phyloP scores from a whole-genome alignment of 2,888 invertebrate genomes.

The Taphrorychus bicolor region DNA sequence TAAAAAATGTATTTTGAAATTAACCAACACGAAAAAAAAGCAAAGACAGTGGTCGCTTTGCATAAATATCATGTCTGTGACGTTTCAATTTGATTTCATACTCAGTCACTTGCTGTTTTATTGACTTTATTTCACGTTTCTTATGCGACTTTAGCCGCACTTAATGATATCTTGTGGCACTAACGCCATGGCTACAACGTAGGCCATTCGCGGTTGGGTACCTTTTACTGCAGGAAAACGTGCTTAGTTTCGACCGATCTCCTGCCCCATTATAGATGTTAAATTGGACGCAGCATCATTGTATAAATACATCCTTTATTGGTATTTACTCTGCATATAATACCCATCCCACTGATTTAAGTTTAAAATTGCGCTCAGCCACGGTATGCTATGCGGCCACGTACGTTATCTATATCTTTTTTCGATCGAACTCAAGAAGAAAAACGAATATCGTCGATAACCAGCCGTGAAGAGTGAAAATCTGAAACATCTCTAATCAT shows the following conservation, averaged over 20 bases:
- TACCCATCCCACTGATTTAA: background rate
- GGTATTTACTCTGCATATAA: slow-evolving; percentile 31
- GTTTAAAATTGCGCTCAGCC: background rate
- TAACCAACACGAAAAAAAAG: slow-evolving; percentile 15
- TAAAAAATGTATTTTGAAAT: slow-evolving; percentile 4
- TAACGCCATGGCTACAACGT: slow-evolving; percentile 51
- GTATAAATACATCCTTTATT: slow-evolving; percentile 38
- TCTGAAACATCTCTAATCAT: slow-evolving; percentile 21
- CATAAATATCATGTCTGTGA: slow-evolving; percentile 51
- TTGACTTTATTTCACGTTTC: slow-evolving; percentile 58
- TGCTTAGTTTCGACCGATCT: slow-evolving; percentile 52
- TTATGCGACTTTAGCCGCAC: slow-evolving; percentile 54
- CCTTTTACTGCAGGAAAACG: slow-evolving; percentile 51
- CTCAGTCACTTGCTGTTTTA: slow-evolving; percentile 60
- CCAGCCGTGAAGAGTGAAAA: background rate
- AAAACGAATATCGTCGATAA: background rate
- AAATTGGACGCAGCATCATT: slow-evolving; percentile 42
- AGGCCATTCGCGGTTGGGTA: slow-evolving; percentile 49
- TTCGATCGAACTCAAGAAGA: too few relatives aligned
- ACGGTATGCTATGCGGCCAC: too few relatives aligned
- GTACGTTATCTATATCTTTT: too few relatives aligned
- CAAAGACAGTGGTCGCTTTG: slow-evolving; percentile 27
- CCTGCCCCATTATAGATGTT: slow-evolving; percentile 47
- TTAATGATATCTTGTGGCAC: slow-evolving; percentile 53
- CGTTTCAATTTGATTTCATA: slow-evolving; percentile 59